Percentiles rank a stretch among this genome's conserved stretches.
phyloP scores from a whole-genome alignment of 2,888 invertebrate genomes.

The Eueremaeus valkanovi region DNA sequence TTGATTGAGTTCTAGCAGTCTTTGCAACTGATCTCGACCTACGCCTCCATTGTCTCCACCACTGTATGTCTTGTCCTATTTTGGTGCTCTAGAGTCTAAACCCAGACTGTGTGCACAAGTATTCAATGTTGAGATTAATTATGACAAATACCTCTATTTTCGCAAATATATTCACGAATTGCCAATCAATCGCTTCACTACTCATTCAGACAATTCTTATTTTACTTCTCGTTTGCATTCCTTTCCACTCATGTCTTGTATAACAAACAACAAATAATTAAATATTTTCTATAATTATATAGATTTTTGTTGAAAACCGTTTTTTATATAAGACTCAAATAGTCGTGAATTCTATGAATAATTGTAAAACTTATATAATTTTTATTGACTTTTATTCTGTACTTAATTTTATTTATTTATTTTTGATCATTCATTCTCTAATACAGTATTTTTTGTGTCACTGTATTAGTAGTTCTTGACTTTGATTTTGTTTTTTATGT shows the following conservation, averaged over 20 bases:
- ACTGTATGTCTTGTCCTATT: constrained; percentile 7
- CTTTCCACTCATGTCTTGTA: no score
- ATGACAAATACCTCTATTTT: background rate
- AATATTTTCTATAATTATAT: no score
- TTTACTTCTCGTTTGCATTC: background rate
- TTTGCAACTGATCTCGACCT: background rate
- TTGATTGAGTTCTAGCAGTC: no score
- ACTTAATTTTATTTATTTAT: background rate
- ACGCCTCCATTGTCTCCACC: background rate
- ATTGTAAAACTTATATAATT: no score
- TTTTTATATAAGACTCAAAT: no score
- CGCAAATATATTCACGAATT: background rate
- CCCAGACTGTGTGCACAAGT: background rate
- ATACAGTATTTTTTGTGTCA: background rate
- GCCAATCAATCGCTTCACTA: constrained; percentile 18
- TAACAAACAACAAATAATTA: no score
- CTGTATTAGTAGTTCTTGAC: background rate
- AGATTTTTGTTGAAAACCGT: no score
- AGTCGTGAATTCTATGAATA: no score
- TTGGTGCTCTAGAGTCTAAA: background rate
- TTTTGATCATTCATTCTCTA: background rate
- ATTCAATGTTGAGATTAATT: background rate
- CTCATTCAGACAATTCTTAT: constrained; percentile 17
- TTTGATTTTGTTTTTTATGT: background rate
- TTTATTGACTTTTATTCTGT: no score